Base-by-base conservation (phyloP, 2,797 vertebrate genomes). In the Otolemur crassicaudatus region DNA sequence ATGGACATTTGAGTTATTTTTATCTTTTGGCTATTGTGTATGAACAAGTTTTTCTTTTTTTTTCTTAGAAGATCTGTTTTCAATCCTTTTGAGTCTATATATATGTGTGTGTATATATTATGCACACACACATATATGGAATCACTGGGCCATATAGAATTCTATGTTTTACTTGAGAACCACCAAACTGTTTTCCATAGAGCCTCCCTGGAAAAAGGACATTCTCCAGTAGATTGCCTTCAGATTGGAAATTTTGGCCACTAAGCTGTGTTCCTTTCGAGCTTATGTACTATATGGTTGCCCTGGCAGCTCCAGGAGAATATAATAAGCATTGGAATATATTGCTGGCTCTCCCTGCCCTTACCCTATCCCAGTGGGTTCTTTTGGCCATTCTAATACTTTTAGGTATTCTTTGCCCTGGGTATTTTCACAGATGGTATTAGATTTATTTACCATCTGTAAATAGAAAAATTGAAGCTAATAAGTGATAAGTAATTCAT, bases 391-490 rank as follows among this genome's bases (percentile, higher is more conserved):
- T 56, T 70, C 61, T 80, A 96, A 75, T 34, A 73, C 27, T 65
- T 93, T 58, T 70, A 96, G 53, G 17, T 40, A 80, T 76, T 84
- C 63, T 83, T 5, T 61, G 4, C 80, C 67, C 4, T 43, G 27
- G 27, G 14, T 83, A 75, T 93, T 87, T 93, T 94, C 27, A 94
- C 1, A 84, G 56, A 22, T 19, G 84, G 4, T 40, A 70, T 79
- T 67, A 93, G 5, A 91, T 81, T 95, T 82, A 92, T 84, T 89
- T 87, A 65, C 3, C 22, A 96, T 73, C 14, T 69, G 76, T 29
- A 60, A n/a, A 75, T 19, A 87, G 17, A 83, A 87, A 79, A 85
- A 25, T 6, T 87, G 31, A 97, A 61, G 19, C 14, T 93, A 73
- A 91, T 29, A 43, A 10, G 49, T 83, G 23, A 73, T 53, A 76